Percentiles rank a stretch among this genome's conserved stretches.
These are phyloP conservation scores for Orchestes rusci DNA, from an alignment of 2,888 invertebrate genomes.

Conservation along the genomic window DNA sequence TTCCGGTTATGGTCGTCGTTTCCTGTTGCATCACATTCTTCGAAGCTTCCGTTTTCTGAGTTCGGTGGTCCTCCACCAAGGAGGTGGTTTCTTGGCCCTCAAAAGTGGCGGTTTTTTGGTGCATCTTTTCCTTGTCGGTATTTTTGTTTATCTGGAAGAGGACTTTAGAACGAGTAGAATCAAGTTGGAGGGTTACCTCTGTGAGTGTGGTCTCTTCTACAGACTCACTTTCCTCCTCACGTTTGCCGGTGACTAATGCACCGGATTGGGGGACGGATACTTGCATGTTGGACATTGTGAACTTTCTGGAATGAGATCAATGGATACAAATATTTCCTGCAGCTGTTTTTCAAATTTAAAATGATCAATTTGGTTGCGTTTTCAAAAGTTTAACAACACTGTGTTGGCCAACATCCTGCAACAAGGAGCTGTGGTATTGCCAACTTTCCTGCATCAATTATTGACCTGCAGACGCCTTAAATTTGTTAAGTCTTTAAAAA, in stretches of 20 bases:
- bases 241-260: conserved; percentile 26
- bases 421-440: neutral
- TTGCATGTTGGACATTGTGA: conserved; percentile 35
- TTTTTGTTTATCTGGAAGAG: too few species aligned
- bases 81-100: conserved; percentile 39
- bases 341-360: neutral
- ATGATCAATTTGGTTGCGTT: neutral
- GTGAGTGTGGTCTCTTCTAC: conserved; percentile 40
- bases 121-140: too few species aligned
- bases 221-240: conserved; percentile 37
- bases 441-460: too few species aligned
- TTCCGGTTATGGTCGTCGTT: conserved; percentile 35
- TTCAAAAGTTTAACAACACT: neutral
- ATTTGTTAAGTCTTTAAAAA: too few species aligned
- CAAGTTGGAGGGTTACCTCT: too few species aligned
- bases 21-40: conserved; percentile 36
- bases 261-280: conserved; percentile 29
- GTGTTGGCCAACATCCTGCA: neutral
- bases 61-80: conserved; percentile 38
- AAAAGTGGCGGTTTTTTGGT: conserved; percentile 40
- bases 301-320: conserved; percentile 8
- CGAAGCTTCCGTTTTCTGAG: conserved; percentile 37
- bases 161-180: too few species aligned
- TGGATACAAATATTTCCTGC: neutral
- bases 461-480: too few species aligned